A percentile compares a stretch with the other conserved stretches of the same genome.
Conservation (phyloP, 2,113 vertebrate species). For the Piaya cayana region DNA sequence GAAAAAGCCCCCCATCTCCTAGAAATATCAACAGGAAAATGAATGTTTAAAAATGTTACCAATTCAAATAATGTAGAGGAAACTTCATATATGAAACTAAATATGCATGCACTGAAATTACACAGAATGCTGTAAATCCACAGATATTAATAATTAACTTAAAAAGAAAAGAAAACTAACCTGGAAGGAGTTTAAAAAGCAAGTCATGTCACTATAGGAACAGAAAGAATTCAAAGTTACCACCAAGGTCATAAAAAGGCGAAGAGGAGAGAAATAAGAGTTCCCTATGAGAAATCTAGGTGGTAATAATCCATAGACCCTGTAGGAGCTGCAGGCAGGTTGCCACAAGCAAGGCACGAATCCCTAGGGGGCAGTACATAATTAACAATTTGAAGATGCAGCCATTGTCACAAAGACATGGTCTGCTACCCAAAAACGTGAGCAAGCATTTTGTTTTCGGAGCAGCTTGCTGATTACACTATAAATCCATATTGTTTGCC, state of each 20-base stretch:
- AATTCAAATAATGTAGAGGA: neutral
- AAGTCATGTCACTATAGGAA: neutral
- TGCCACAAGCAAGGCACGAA: conserved; percentile 37
- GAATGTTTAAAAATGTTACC: neutral
- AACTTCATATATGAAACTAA: neutral
- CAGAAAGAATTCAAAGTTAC: neutral
- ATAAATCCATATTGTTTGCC: neutral
- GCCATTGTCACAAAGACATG: conserved; percentile 25
- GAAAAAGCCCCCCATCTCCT: neutral
- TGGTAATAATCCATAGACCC: conserved; percentile 28
- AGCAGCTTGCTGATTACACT: neutral
- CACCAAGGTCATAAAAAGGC: neutral
- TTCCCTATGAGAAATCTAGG: neutral
- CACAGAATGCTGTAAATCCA: neutral
- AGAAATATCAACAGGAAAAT: neutral
- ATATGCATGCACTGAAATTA: accelerated
- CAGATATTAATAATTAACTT: neutral
- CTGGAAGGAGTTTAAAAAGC: neutral
- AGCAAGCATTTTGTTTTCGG: conserved; percentile 2
- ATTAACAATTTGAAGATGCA: conserved; percentile 58
- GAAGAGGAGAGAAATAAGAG: neutral
- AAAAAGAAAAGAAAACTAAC: neutral
- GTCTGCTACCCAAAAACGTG: conserved; percentile 2
- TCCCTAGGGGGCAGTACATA: conserved; percentile 77
- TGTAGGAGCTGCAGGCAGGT: conserved; percentile 21